Evolutionary conservation across 2,888 invertebrate species (phyloP), one percentile per base, ranked within the genome.

Genomic region (Leucania comma): DNA sequence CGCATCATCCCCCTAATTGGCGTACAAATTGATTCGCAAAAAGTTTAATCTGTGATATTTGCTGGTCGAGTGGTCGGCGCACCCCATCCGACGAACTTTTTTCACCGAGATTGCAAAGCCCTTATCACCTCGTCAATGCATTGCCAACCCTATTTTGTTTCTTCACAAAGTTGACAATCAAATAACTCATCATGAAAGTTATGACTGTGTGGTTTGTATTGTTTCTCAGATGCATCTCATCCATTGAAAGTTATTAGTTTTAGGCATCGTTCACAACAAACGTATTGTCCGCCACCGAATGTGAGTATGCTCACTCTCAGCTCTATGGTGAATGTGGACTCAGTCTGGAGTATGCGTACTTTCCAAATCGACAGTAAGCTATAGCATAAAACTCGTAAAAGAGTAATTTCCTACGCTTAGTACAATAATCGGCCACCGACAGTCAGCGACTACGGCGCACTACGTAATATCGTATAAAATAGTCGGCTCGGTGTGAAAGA

Each of bases 11-110:
- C 79, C 67, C 85, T 90, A 90, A 89, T 90, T 89, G 87, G 82
- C 86, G 83, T 73, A 81, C 76, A 86, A 88, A 88, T 87, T 88
- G 83, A 87, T 80, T 78, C 75, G 72, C 68, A 80, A 84, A 85
- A 85, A 77, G 72, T 68, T 82, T 82, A 88, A 87, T 87, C 86
- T 77, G 65, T 78, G 69, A 84, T 83, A 86, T 87, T 78, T 82
- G 75, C 69, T 74, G 68, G 83, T 77, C 69, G 79, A 81, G 82
- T 76, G 81, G 60, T 46, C 54, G 63, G 20, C 57, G 66, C 73
- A 75, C 80, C 87, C 87, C 69, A 78, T 62, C 74, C 56, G 50
- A 68, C 59, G 69, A 81, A 73, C 69, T 72, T 72, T n/a, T 81
- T 80, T 80, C 58, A 72, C 42, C 59, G 75, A 51, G 17, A 54